phyloP scores from a whole-genome alignment of 2,113 vertebrate genomes.

The Hippocampus guttulatus region DNA sequence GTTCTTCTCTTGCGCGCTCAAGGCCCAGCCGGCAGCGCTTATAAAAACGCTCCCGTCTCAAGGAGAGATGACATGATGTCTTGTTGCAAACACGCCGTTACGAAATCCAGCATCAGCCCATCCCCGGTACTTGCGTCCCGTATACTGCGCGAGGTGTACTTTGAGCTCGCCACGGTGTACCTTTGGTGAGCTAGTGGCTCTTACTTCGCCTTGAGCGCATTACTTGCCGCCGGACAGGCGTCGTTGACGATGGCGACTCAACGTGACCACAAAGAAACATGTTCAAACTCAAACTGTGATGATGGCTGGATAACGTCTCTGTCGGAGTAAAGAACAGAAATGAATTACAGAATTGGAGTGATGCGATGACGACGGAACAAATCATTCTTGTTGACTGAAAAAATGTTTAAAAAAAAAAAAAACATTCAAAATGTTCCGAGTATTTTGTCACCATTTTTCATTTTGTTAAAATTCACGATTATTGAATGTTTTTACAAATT shows the following conservation, averaged over 20 bases:
- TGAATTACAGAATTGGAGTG: no score
- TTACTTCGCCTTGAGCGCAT: background rate
- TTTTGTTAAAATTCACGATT: no score
- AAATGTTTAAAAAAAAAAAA: no score
- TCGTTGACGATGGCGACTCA: background rate
- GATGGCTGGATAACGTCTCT: no score
- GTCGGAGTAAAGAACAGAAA: no score
- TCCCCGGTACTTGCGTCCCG: no score
- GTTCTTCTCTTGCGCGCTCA: constrained; percentile 63
- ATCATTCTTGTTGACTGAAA: no score
- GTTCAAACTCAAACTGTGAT: background rate
- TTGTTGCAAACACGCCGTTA: constrained; percentile 61
- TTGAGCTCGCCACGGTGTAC: background rate
- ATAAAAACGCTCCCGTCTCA: constrained; percentile 69
- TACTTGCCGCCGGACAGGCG: background rate
- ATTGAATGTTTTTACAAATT: no score
- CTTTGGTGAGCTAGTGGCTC: background rate
- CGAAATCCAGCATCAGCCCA: background rate
- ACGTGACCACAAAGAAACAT: background rate
- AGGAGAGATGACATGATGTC: constrained; percentile 72
- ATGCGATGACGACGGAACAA: no score
- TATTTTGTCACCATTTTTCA: no score
- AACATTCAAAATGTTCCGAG: no score
- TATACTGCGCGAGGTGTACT: background rate
- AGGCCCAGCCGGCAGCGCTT: constrained; percentile 64